Percentiles rank a stretch among this genome's conserved stretches.
phyloP scores from a whole-genome alignment of 2,797 vertebrate genomes.

The Silurus aristotelis region DNA sequence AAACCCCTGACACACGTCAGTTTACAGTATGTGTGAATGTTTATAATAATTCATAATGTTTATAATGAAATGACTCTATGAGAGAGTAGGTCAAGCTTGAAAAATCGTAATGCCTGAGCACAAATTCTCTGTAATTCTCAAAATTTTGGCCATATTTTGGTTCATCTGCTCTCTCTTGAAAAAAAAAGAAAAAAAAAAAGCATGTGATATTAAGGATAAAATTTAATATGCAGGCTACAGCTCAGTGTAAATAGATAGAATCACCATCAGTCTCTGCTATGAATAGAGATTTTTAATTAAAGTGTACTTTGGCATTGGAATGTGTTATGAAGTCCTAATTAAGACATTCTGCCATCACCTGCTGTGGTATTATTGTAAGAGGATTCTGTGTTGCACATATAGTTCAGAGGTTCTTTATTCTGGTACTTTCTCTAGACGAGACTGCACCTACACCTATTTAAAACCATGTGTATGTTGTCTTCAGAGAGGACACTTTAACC shows the following conservation, averaged over 20 bases:
- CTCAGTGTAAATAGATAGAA: neutral
- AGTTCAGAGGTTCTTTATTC: neutral
- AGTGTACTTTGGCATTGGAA: neutral
- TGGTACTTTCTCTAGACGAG: neutral
- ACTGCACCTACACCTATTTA: slow-evolving; percentile 3
- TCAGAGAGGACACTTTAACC: neutral
- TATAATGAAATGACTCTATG: neutral
- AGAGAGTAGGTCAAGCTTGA: neutral
- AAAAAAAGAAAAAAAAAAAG: neutral
- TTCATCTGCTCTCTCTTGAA: neutral
- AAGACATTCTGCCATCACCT: slow-evolving; percentile 1
- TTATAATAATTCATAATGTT: too few species aligned
- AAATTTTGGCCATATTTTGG: neutral
- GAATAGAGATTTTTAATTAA: slow-evolving; percentile 23
- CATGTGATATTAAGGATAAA: neutral
- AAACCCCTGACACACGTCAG: too few species aligned
- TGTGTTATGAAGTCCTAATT: slow-evolving; percentile 1
- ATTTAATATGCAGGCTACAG: neutral
- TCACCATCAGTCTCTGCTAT: neutral
- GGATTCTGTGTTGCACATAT: neutral
- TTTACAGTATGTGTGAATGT: too few species aligned
- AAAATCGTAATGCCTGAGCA: neutral
- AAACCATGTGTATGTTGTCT: neutral
- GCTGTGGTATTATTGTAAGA: neutral
- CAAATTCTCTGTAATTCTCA: neutral